Evolutionary conservation across 2,888 invertebrate species (phyloP).

Genomic region (Tachina lurida): DNA sequence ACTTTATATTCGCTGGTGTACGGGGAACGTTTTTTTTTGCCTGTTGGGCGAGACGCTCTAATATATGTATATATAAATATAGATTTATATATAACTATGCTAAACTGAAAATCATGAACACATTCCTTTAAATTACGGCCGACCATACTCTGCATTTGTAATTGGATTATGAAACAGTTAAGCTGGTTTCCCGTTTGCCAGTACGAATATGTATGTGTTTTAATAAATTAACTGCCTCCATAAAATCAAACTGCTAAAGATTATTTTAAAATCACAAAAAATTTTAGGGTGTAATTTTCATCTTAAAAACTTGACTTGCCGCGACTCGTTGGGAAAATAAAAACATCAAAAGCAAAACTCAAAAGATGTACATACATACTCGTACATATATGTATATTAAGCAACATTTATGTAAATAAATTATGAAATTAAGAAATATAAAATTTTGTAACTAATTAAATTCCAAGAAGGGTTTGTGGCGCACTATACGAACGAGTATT

Average conservation of each 20-base stretch:
- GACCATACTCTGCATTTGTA: background rate
- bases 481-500: background rate
- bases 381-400: background rate
- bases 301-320: background rate
- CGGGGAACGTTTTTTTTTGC: no score
- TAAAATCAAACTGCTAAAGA: conserved; percentile 11
- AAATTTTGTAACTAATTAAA: background rate
- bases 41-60: no score
- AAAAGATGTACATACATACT: no score
- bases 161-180: conserved; percentile 14
- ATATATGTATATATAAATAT: no score
- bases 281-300: conserved; percentile 18
- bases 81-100: no score
- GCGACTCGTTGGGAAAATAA: background rate
- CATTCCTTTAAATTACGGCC: background rate
- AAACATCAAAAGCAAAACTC: background rate
- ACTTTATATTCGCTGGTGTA: no score
- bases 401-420: background rate
- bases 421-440: background rate
- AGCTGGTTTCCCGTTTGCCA: background rate
- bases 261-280: background rate
- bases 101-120: background rate
- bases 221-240: conserved; percentile 13
- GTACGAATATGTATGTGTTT: conserved; percentile 2
- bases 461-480: background rate